phyloP scores from a whole-genome alignment of 2,888 invertebrate genomes.

The Cheilosia vernalis region DNA sequence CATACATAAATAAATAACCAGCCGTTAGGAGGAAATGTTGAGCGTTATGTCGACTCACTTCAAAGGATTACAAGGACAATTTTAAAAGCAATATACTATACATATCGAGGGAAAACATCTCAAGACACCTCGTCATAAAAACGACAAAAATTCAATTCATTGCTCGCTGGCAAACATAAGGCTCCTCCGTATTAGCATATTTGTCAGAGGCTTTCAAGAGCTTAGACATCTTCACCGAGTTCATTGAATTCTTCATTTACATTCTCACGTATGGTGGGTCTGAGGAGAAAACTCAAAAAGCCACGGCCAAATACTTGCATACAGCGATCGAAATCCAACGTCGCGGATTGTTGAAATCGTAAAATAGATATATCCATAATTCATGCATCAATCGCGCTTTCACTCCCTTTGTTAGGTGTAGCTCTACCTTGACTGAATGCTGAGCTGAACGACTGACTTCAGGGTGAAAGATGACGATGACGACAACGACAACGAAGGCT shows the following conservation, averaged over 20 bases:
- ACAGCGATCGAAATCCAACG: constrained; percentile 15
- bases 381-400: constrained; percentile 55
- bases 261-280: not conserved
- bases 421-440: constrained; percentile 28
- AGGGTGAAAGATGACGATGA: not conserved
- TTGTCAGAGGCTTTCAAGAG: constrained; percentile 30
- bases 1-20: constrained; percentile 4
- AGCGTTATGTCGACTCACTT: not conserved
- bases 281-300: not conserved
- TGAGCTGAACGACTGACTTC: constrained; percentile 36
- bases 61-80: constrained; percentile 31
- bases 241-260: constrained; percentile 55
- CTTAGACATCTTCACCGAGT: constrained; percentile 41
- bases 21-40: not conserved
- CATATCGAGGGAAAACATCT: not conserved
- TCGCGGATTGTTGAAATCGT: constrained; percentile 46
- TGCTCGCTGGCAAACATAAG: constrained; percentile 19
- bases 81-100: constrained; percentile 18
- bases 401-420: constrained; percentile 43
- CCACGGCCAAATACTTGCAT: constrained; percentile 9
- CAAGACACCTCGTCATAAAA: constrained; percentile 8
- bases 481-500: not conserved
- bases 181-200: constrained; percentile 47
- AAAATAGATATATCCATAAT: constrained; percentile 67
- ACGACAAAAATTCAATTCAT: constrained; percentile 12